Evolutionary conservation across 2,797 vertebrate genomes (phyloP).

Genomic region (Psittacula derbiana): DNA sequence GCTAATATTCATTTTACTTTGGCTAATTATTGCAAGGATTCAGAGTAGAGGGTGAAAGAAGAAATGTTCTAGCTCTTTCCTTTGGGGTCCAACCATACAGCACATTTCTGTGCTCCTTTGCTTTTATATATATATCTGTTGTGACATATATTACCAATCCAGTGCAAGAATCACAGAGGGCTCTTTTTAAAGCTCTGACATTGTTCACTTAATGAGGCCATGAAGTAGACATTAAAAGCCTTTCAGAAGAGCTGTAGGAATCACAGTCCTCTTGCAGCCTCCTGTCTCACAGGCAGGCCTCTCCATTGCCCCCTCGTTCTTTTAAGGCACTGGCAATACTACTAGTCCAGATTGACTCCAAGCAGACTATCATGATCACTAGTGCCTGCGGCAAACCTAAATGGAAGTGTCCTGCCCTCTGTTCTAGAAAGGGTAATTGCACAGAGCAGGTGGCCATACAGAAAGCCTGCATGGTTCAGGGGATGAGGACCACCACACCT

Average conservation of each 20-base stretch:
- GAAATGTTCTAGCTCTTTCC: slow-evolving; percentile 52
- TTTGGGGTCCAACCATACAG: slow-evolving; percentile 11
- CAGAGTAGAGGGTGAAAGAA: slow-evolving; percentile 55
- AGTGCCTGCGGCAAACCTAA: background rate
- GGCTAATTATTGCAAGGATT: slow-evolving; percentile 81
- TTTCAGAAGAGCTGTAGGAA: background rate
- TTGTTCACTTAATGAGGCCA: background rate
- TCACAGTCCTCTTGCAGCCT: background rate
- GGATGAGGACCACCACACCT: rapidly evolving
- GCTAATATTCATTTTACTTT: slow-evolving; percentile 85
- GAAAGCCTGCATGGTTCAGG: background rate
- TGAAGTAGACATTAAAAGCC: background rate
- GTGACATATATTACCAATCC: background rate
- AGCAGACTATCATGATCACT: background rate
- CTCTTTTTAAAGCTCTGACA: background rate
- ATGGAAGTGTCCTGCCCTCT: background rate
- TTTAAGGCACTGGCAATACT: background rate
- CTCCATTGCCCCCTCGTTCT: background rate
- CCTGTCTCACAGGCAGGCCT: background rate
- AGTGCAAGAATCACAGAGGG: background rate
- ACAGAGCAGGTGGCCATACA: rapidly evolving
- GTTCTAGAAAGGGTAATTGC: background rate
- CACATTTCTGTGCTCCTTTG: background rate
- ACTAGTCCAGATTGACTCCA: background rate
- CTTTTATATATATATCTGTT: background rate